phyloP scores from a whole-genome alignment of 1,140 invertebrate genomes.

The Diorhabda elongata region DNA sequence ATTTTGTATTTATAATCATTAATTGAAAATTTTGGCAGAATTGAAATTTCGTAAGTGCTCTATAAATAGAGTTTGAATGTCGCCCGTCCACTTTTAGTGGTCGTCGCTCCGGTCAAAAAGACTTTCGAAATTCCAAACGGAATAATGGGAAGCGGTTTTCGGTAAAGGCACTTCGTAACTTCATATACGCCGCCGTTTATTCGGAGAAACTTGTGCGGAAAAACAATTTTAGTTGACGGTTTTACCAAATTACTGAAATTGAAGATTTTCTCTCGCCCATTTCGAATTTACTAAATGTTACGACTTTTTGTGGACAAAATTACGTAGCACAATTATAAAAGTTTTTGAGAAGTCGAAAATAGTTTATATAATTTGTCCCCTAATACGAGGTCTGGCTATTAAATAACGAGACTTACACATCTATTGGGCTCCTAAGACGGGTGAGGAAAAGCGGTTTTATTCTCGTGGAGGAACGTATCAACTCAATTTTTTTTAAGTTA shows the following conservation, averaged over 20 bases:
- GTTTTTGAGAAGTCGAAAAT: not conserved
- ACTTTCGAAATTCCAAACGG: conserved; percentile 2
- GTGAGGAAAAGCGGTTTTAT: too few species aligned
- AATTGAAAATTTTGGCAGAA: too few species aligned
- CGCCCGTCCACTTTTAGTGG: not conserved
- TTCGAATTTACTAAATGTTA: not conserved
- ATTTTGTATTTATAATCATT: too few species aligned
- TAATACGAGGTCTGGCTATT: too few species aligned
- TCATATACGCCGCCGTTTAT: not conserved
- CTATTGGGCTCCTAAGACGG: too few species aligned
- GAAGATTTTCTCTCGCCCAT: not conserved
- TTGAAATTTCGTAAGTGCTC: not conserved
- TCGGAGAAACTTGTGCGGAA: not conserved
- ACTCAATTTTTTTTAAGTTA: too few species aligned
- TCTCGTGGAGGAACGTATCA: too few species aligned
- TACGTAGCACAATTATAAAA: not conserved
- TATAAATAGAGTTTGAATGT: too few species aligned
- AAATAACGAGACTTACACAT: too few species aligned
- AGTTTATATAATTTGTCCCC: too few species aligned
- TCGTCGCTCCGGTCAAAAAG: conserved; percentile 1
- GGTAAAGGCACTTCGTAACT: not conserved
- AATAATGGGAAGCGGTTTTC: not conserved
- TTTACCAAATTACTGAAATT: not conserved
- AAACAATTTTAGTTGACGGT: not conserved
- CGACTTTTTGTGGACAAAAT: not conserved